A percentile compares a stretch with the other conserved stretches of the same genome.
These are phyloP conservation scores for Axea sp. DNA, from an alignment of 2,888 invertebrate genomes.

Conservation along the genomic window DNA sequence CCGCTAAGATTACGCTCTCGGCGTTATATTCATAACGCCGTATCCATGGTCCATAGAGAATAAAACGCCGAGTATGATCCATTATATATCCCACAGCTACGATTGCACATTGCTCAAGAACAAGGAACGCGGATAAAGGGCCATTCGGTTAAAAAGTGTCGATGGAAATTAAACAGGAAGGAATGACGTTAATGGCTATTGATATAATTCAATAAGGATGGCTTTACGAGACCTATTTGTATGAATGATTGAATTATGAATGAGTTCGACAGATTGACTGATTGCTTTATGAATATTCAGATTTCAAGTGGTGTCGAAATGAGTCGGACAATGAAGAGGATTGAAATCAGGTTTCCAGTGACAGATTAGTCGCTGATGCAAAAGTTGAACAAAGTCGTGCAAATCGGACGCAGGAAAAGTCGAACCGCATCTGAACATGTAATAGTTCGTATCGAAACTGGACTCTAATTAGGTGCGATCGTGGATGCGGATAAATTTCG, in stretches of 20 bases:
- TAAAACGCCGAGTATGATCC: conserved; percentile 61
- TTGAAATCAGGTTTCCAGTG: neutral
- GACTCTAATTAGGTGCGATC: too few relatives aligned
- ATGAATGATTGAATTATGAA: conserved; percentile 13
- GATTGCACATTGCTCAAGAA: conserved; percentile 39
- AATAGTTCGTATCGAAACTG: too few relatives aligned
- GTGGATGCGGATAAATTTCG: too few relatives aligned
- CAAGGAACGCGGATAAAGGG: conserved; percentile 23
- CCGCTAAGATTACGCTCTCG: conserved; percentile 58
- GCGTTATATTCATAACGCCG: conserved; percentile 62
- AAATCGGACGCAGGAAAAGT: too few relatives aligned
- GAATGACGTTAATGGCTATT: conserved; percentile 8
- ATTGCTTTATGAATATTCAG: conserved; percentile 14
- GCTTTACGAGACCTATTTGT: neutral
- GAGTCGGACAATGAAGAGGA: neutral
- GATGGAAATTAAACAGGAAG: conserved; percentile 37
- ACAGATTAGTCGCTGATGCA: too few relatives aligned
- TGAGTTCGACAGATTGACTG: conserved; percentile 9
- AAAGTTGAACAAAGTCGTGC: too few relatives aligned
- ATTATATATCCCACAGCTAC: conserved; percentile 51
- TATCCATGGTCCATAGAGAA: conserved; percentile 56
- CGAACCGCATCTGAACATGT: too few relatives aligned
- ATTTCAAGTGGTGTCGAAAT: neutral
- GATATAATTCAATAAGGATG: conserved; percentile 15
- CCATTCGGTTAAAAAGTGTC: conserved; percentile 33